A percentile compares a stretch with the other conserved stretches of the same genome.
phyloP scores from a whole-genome alignment of 2,888 invertebrate genomes.

The Taphrorychus bicolor region DNA sequence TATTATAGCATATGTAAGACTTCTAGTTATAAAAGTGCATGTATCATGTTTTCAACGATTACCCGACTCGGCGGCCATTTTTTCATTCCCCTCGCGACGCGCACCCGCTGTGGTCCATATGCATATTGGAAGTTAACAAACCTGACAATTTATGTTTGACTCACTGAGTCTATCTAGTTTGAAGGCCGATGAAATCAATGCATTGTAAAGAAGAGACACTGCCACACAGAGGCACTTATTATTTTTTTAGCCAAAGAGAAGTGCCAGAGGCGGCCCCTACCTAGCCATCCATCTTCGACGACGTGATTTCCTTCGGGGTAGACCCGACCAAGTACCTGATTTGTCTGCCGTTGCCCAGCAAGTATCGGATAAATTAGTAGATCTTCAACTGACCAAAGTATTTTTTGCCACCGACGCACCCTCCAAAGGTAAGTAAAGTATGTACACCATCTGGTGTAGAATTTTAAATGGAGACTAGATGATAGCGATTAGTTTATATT shows the following conservation, averaged over 20 bases:
- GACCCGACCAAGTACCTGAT: slow-evolving; percentile 78
- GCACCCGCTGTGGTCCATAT: too few relatives aligned
- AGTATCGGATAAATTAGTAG: slow-evolving; percentile 67
- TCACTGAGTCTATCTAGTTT: too few relatives aligned
- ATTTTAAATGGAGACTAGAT: neutral
- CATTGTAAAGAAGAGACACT: too few relatives aligned
- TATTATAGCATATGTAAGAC: too few relatives aligned
- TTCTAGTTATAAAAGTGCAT: too few relatives aligned
- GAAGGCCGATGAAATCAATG: too few relatives aligned
- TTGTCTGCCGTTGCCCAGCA: slow-evolving; percentile 80
- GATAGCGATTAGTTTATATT: neutral
- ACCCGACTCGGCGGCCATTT: too few relatives aligned
- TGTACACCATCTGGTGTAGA: neutral
- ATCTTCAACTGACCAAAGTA: slow-evolving; percentile 66
- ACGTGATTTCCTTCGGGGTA: slow-evolving; percentile 82
- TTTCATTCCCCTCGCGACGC: too few relatives aligned
- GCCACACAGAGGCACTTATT: too few relatives aligned
- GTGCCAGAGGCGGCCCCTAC: slow-evolving; percentile 73
- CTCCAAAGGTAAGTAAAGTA: slow-evolving; percentile 57
- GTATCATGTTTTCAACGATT: too few relatives aligned
- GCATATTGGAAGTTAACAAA: too few relatives aligned
- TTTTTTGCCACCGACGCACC: slow-evolving; percentile 89
- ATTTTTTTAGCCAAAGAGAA: slow-evolving; percentile 57
- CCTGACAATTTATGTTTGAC: too few relatives aligned
- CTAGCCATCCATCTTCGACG: slow-evolving; percentile 87